Evolutionary conservation across 2,888 invertebrate genomes (phyloP).

Genomic region (Chrysomela aeneicollis): DNA sequence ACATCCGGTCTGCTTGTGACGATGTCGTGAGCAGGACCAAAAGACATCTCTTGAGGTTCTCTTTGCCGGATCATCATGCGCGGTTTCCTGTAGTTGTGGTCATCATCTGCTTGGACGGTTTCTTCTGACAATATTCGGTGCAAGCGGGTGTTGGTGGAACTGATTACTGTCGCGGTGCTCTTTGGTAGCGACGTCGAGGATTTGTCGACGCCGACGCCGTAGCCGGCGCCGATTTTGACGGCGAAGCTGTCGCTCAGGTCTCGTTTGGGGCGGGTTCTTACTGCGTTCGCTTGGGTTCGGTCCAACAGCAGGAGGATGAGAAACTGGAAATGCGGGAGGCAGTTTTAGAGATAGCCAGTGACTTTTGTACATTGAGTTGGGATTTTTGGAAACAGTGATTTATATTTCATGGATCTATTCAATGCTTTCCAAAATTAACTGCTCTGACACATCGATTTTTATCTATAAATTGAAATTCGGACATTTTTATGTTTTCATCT

Average conservation of each 20-base stretch:
- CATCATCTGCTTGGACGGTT: slow-evolving; percentile 3
- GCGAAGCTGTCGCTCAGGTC: slow-evolving; percentile 31
- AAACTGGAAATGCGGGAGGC: slow-evolving; percentile 18
- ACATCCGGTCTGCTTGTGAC: background rate
- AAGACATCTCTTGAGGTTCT: no score
- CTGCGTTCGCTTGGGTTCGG: slow-evolving; percentile 4
- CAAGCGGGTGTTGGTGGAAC: slow-evolving; percentile 19
- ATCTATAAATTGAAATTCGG: no score
- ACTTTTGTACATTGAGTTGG: no score
- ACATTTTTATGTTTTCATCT: no score
- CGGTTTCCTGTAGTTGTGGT: background rate
- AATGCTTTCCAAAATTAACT: no score
- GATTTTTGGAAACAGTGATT: no score
- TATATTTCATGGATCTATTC: no score
- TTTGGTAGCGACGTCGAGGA: slow-evolving; percentile 18
- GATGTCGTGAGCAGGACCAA: background rate
- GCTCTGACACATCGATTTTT: no score
- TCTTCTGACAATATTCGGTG: slow-evolving; percentile 19
- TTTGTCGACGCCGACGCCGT: slow-evolving; percentile 30
- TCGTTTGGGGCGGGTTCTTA: slow-evolving; percentile 4
- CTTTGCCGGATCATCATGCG: background rate
- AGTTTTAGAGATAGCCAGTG: no score
- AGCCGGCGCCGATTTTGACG: slow-evolving; percentile 40
- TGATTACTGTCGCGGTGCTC: slow-evolving; percentile 27
- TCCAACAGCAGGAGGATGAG: slow-evolving; percentile 21